These are phyloP conservation scores for Cylindroiulus punctatus DNA, from an alignment of 2,888 invertebrate genomes.

Conservation along the genomic window DNA sequence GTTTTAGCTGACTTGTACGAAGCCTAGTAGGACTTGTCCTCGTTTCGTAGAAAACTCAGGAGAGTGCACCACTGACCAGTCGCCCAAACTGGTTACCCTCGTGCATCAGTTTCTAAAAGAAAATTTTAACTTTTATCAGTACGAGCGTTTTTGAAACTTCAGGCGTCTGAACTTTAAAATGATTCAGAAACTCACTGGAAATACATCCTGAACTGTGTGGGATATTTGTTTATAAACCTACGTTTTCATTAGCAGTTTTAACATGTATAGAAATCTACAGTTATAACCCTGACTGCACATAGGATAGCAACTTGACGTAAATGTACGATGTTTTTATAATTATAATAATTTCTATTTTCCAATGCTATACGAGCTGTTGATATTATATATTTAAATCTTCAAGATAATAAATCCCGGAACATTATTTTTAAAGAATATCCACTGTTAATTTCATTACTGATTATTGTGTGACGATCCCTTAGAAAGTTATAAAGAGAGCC, in stretches of 20 bases:
- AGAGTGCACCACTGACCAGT: no score
- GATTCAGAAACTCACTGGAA: no score
- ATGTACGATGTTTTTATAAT: neutral
- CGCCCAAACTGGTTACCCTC: neutral
- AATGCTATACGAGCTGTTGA: slow-evolving; percentile 15
- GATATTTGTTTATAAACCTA: no score
- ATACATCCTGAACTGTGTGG: no score
- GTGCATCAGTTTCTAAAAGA: neutral
- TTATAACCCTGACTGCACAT: neutral
- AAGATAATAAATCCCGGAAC: neutral
- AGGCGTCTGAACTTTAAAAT: no score
- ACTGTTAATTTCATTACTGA: no score
- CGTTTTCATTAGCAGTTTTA: no score
- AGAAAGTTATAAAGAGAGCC: no score
- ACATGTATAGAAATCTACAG: no score
- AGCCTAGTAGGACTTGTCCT: neutral
- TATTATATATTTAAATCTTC: neutral
- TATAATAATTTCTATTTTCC: slow-evolving; percentile 1
- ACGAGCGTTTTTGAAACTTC: neutral
- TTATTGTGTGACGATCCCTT: no score
- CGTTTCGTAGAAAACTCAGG: no score
- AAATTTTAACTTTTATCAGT: neutral
- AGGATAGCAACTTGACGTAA: neutral
- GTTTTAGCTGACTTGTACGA: neutral
- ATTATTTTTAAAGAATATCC: neutral